Conservation (phyloP, 2,113 vertebrate genomes). For the Chascanopsetta lugubris region DNA sequence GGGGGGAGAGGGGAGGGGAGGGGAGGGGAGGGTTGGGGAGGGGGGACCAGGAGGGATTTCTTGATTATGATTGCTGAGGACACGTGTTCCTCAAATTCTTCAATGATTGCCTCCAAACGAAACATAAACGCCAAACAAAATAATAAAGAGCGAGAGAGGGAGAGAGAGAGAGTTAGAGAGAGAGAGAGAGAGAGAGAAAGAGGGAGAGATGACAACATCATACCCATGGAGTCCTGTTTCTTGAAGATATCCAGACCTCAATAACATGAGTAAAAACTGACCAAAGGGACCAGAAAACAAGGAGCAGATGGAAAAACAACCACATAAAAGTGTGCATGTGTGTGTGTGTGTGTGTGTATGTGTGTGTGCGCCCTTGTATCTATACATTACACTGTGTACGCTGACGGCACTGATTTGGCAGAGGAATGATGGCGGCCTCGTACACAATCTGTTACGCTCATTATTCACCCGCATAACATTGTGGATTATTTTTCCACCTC, state of each 20-base stretch:
- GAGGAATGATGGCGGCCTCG: background rate
- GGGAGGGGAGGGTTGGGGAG: conserved; percentile 26
- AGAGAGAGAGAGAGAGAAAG: conserved; percentile 25
- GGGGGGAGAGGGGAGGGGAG: conserved; percentile 1
- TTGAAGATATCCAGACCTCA: conserved; percentile 78
- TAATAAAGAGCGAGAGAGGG: conserved; percentile 42
- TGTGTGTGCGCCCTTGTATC: conserved; percentile 33
- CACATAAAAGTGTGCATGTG: conserved; percentile 43
- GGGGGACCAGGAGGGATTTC: conserved; percentile 55
- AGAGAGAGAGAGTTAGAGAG: conserved; percentile 24
- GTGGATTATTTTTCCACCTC: background rate
- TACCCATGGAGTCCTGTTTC: conserved; percentile 47
- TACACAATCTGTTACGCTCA: background rate
- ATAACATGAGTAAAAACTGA: conserved; percentile 67
- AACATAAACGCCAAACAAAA: conserved; percentile 70
- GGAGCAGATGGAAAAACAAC: conserved; percentile 74
- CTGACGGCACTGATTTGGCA: conserved; percentile 10
- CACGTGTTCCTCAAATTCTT: conserved; percentile 70
- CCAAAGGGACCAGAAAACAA: conserved; percentile 71
- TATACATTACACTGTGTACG: conserved; percentile 1
- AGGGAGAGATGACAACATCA: conserved; percentile 52
- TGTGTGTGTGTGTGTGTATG: conserved; percentile 23
- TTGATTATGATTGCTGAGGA: conserved; percentile 72
- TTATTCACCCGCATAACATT: background rate
- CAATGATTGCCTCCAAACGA: conserved; percentile 64